Percentiles rank a stretch among this genome's conserved stretches.
Evolutionary conservation across 2,888 invertebrate genomes (phyloP).

Genomic region (Drosophila infuscata): DNA sequence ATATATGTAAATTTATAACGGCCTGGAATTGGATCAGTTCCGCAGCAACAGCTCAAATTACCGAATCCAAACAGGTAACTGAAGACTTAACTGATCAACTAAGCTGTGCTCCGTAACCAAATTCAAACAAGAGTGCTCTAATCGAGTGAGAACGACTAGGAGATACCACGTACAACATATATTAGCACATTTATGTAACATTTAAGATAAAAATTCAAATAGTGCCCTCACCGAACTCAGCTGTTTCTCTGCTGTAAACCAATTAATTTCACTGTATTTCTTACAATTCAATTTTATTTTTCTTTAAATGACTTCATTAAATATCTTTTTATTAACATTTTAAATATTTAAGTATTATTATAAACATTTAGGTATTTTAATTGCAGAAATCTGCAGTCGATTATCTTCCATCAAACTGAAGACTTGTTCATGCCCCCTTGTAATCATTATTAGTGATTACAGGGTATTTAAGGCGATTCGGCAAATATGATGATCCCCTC

Average conservation of each 20-base stretch:
- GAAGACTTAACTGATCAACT: conserved; percentile 25
- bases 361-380: too few relatives aligned
- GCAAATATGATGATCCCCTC: conserved; percentile 37
- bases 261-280: not conserved
- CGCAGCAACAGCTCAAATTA: conserved; percentile 48
- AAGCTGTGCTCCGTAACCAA: conserved; percentile 25
- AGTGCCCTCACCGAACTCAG: too few relatives aligned
- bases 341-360: too few relatives aligned
- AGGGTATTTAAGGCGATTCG: conserved; percentile 17
- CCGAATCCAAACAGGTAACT: conserved; percentile 54
- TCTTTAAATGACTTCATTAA: too few relatives aligned
- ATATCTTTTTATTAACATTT: too few relatives aligned
- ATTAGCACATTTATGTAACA: not conserved
- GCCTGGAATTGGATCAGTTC: conserved; percentile 48
- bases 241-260: too few relatives aligned
- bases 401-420: not conserved
- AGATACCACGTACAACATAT: not conserved
- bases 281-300: too few relatives aligned
- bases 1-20: conserved; percentile 25
- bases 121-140: conserved; percentile 11
- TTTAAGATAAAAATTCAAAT: not conserved
- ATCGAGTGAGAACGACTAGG: not conserved
- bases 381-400: not conserved
- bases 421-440: not conserved
- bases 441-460: not conserved